Percentiles rank a stretch among this genome's conserved stretches.
Evolutionary conservation across 2,797 vertebrate species (phyloP).

Genomic region (Chelmon rostratus): DNA sequence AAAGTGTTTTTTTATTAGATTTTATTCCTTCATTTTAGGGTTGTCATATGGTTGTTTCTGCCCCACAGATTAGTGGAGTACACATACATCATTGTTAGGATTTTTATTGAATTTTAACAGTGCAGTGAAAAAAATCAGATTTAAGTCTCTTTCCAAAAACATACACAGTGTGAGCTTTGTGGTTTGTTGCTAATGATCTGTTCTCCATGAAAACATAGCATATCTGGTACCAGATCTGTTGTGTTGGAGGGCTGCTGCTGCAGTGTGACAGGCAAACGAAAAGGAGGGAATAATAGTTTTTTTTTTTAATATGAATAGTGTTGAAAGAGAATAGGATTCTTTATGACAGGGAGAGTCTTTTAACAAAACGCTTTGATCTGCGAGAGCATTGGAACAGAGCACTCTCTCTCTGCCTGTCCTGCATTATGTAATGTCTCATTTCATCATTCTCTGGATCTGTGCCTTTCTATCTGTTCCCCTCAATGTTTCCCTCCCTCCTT

Average conservation of each 20-base stretch:
- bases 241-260: conserved; percentile 37
- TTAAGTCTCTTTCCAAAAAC: conserved; percentile 14
- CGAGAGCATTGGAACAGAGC: conserved; percentile 32
- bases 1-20: conserved; percentile 29
- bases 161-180: conserved; percentile 2
- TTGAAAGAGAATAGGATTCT: conserved; percentile 54
- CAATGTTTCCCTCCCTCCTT: conserved; percentile 39
- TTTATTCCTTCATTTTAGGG: conserved; percentile 33
- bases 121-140: not conserved
- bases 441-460: conserved; percentile 40
- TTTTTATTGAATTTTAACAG: conserved; percentile 26
- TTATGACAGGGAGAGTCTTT: conserved; percentile 59
- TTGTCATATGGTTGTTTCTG: not conserved
- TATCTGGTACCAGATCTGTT: conserved; percentile 28
- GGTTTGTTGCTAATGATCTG: conserved; percentile 14
- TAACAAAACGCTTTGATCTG: conserved; percentile 72
- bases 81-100: conserved; percentile 32
- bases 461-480: conserved; percentile 30
- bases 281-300: conserved; percentile 24
- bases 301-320: conserved; percentile 44
- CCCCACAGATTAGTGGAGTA: not conserved
- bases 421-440: conserved; percentile 51
- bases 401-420: conserved; percentile 24
- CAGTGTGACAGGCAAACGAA: conserved; percentile 32
- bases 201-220: conserved; percentile 1